These are phyloP conservation scores for Acrocyrtus sp. DNA, from an alignment of 2,888 invertebrate species.

Conservation along the genomic window DNA sequence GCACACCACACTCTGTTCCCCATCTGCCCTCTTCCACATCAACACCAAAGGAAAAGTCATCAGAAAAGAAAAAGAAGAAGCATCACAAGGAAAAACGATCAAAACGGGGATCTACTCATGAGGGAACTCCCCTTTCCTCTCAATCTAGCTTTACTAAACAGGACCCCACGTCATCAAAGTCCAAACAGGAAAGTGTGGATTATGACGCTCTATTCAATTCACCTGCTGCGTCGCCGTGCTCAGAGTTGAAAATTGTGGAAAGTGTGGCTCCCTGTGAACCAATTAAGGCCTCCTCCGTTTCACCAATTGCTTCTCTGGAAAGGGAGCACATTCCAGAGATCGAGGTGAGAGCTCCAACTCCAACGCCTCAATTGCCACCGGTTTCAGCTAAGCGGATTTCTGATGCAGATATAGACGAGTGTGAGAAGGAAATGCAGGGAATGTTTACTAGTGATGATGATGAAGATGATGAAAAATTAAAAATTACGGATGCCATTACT, in stretches of 20 bases:
- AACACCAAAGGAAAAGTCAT: conserved; percentile 27
- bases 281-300: conserved; percentile 40
- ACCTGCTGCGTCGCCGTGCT: conserved; percentile 29
- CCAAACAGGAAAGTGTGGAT: conserved; percentile 54
- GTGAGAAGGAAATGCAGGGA: conserved; percentile 44
- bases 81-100: conserved; percentile 80
- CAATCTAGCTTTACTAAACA: conserved; percentile 38
- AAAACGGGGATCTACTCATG: conserved; percentile 75
- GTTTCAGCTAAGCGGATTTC: conserved; percentile 8
- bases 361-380: neutral
- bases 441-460: conserved; percentile 63
- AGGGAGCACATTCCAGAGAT: conserved; percentile 44
- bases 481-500: conserved; percentile 59
- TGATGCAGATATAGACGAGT: conserved; percentile 48
- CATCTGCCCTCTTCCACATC: conserved; percentile 1
- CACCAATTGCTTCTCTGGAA: conserved; percentile 53
- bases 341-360: conserved; percentile 22
- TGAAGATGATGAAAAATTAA: conserved; percentile 60
- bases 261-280: neutral
- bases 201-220: conserved; percentile 61
- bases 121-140: conserved; percentile 64
- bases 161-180: conserved; percentile 8
- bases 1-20: conserved; percentile 4
- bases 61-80: conserved; percentile 85
- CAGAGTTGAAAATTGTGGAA: conserved; percentile 26